Percentiles rank a stretch among this genome's conserved stretches.
Evolutionary conservation across 2,113 vertebrate species (phyloP).

Genomic region (Felis catus): F.catus_Fca126_mat1.0 CM031423.1:35873001-35873500

Average conservation of each 20-base stretch:
- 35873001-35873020: not conserved
- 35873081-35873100: not conserved
- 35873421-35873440: not conserved
- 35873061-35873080: not conserved
- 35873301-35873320: not conserved
- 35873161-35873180: not conserved
- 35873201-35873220: not conserved
- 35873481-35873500: not conserved
- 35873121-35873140: not conserved
- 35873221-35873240: not conserved
- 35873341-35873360: not conserved
- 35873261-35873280: not conserved
- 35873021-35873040: not conserved
- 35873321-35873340: not conserved
- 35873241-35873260: fast-evolving
- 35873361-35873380: not conserved
- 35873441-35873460: not conserved
- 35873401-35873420: not conserved
- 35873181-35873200: not conserved
- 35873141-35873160: not conserved
- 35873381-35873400: not conserved
- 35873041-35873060: not conserved
- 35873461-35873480: not conserved
- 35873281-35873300: not conserved
- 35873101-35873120: not conserved